Base-by-base conservation (phyloP, 2,113 vertebrate species). In the Antechinus stuartii region DNA sequence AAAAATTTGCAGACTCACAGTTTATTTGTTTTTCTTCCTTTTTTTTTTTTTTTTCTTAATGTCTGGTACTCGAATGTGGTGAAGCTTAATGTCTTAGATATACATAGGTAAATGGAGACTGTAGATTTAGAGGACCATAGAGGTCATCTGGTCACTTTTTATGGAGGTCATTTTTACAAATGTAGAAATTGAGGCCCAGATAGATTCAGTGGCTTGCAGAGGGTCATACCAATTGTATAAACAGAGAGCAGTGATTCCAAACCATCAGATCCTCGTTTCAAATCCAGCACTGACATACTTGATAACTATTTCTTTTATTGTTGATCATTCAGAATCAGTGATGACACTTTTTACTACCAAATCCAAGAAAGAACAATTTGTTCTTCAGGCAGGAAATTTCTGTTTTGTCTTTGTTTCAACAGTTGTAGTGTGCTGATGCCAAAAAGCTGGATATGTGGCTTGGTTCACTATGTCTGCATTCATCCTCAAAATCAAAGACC, bases 341-440 rank as follows among this genome's bases (percentile, higher is more conserved):
- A 97, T 95, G 95, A 24, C 90, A 96, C 93, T 68, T 96, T 95
- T 97, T 95, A 76, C 56, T 95, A 76, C 56, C 42, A 19, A 95
- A 94, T 4, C 92, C 90, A 30, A 96, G 96, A 97, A 95, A 91
- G 96, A 98, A 96, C 98, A 97, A 8, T 90, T 96, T 97, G 97
- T 98, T 98, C 98, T 97, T 97, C 91, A 91, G 95, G 26, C 96
- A 97, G 98, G 97, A 98, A 98, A 95, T 55, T 56, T 97, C 46
- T 55, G 46, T 53, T 94, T 91, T 94, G 56, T 96, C 53, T 92
- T 96, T 95, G 93, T 95, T 95, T 93, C 94, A 55, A 89, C 55
- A 49, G 3, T 56, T 54, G 56, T 96, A 96, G 68, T 95, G 76
- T 8, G 0, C 24, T 0, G 93, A 95, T 91, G 95, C 54, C 1